Conservation (phyloP, 2,113 vertebrate species). For the Pavo muticus region DNA sequence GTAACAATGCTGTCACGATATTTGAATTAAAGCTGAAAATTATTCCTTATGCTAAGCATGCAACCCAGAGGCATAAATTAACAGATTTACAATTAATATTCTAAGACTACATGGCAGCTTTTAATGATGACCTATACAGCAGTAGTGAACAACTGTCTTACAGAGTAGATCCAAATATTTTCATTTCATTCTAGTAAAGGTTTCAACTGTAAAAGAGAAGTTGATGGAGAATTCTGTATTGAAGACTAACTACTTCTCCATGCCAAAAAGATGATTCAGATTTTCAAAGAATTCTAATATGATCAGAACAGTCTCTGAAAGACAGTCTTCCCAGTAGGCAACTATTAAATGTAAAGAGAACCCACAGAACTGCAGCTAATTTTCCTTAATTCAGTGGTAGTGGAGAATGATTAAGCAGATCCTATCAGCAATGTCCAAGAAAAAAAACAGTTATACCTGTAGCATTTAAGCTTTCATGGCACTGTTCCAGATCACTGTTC, state of each 20-base stretch:
- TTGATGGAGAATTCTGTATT: neutral
- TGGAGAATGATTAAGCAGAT: neutral
- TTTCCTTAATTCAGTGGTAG: neutral
- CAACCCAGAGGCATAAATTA: neutral
- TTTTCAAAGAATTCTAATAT: neutral
- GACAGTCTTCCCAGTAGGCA: neutral
- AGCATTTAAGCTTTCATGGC: neutral
- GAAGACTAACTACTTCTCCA: neutral
- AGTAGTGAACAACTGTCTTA: neutral
- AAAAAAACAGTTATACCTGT: neutral
- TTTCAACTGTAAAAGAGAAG: neutral
- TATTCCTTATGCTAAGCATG: neutral
- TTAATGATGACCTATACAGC: neutral
- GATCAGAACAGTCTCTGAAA: neutral
- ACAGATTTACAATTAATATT: neutral
- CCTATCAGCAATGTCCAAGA: neutral
- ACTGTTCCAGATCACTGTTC: neutral
- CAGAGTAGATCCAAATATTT: neutral
- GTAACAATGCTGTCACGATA: neutral
- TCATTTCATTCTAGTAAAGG: neutral
- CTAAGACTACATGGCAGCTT: neutral
- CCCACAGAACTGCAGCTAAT: neutral
- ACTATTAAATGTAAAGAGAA: neutral
- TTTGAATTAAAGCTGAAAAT: neutral
- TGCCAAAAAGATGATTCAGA: neutral